Evolutionary conservation across 2,797 vertebrate species (phyloP).

Genomic region (Phaenicophaeus curvirostris): DNA sequence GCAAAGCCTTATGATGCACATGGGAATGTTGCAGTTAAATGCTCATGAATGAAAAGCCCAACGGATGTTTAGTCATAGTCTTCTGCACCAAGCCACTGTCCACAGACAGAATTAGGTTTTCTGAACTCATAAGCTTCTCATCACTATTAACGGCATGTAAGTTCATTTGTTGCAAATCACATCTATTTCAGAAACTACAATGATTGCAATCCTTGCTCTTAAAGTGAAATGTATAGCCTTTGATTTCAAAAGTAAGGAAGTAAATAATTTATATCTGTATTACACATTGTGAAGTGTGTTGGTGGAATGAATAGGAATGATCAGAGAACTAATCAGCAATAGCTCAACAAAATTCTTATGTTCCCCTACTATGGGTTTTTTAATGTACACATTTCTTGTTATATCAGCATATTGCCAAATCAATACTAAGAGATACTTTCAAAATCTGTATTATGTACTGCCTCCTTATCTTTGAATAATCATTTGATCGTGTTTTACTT

Average conservation of each 20-base stretch:
- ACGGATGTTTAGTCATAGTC: no score
- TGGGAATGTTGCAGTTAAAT: neutral
- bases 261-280: neutral
- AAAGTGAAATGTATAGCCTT: neutral
- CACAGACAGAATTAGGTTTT: neutral
- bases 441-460: constrained; percentile 17
- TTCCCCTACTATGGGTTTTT: neutral
- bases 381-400: neutral
- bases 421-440: neutral
- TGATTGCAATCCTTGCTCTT: neutral
- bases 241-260: neutral
- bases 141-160: neutral
- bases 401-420: neutral
- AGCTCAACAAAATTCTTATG: neutral
- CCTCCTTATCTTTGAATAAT: neutral
- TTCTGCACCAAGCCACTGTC: neutral
- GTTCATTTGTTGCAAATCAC: neutral
- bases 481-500: constrained; percentile 14
- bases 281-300: neutral
- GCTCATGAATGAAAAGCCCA: neutral
- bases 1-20: neutral
- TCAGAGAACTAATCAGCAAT: neutral
- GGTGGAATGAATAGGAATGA: neutral
- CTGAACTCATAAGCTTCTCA: neutral
- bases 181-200: neutral